Percentiles rank a stretch among this genome's conserved stretches.
phyloP scores from a whole-genome alignment of 1,140 invertebrate species.

The Lineus longissimus region DNA sequence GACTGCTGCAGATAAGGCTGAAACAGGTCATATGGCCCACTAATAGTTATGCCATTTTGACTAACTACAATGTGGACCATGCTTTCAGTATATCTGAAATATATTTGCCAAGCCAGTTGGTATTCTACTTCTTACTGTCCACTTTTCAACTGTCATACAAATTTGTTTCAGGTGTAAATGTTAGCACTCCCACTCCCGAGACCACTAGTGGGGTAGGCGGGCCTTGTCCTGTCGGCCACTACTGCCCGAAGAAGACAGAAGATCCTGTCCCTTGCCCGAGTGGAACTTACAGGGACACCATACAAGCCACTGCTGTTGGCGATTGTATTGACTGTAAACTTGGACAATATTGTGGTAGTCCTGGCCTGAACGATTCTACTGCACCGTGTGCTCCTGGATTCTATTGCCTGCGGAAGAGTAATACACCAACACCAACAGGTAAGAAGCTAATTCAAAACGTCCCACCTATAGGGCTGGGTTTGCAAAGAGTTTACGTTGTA shows the following conservation, averaged over 20 bases:
- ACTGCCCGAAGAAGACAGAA: slow-evolving; percentile 39
- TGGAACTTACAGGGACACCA: slow-evolving; percentile 38
- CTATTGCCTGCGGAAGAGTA: slow-evolving; percentile 40
- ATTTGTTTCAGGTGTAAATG: slow-evolving; percentile 35
- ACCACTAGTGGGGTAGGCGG: slow-evolving; percentile 42
- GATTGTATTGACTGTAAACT: slow-evolving; percentile 40
- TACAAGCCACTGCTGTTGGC: slow-evolving; percentile 15
- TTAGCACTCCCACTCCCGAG: slow-evolving; percentile 33
- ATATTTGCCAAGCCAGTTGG: no score
- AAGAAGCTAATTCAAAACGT: no score
- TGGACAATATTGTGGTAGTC: slow-evolving; percentile 40
- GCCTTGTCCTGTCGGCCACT: slow-evolving; percentile 42
- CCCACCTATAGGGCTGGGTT: no score
- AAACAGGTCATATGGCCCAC: no score
- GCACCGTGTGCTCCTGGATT: slow-evolving; percentile 41
- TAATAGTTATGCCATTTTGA: no score
- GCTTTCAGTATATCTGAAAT: no score
- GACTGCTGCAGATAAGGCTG: no score
- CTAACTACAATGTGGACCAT: no score
- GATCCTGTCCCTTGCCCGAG: slow-evolving; percentile 41
- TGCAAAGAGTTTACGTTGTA: no score
- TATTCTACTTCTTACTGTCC: no score
- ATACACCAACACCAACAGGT: slow-evolving; percentile 38
- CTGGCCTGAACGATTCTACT: slow-evolving; percentile 27
- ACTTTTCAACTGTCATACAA: no score